A percentile compares a stretch with the other conserved stretches of the same genome.
Evolutionary conservation across 2,797 vertebrate genomes (phyloP).

Genomic region (Thaleichthys pacificus): DNA sequence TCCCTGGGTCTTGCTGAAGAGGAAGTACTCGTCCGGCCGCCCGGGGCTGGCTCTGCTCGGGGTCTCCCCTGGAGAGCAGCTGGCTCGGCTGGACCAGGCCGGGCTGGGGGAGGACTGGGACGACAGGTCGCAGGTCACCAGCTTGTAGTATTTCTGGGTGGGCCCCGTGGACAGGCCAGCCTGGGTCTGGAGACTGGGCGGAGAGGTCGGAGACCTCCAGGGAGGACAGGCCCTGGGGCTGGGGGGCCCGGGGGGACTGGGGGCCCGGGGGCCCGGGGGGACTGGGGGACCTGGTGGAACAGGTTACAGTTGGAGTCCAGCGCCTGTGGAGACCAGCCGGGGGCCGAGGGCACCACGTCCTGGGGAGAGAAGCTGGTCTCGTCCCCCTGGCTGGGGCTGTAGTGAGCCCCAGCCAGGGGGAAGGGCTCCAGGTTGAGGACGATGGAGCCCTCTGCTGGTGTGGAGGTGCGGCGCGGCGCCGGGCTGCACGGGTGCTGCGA

Average conservation of each 20-base stretch:
- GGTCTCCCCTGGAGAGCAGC: slow-evolving; percentile 81
- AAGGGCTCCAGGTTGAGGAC: slow-evolving; percentile 80
- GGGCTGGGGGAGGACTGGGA: slow-evolving; percentile 92
- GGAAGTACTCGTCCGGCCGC: slow-evolving; percentile 79
- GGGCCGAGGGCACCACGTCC: slow-evolving; percentile 58
- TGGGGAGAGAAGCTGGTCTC: slow-evolving; percentile 52
- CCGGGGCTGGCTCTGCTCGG: slow-evolving; percentile 76
- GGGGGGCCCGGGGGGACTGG: not conserved
- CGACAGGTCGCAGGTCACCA: slow-evolving; percentile 93
- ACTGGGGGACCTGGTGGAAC: slow-evolving; percentile 58
- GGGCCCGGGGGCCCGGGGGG: slow-evolving; percentile 40
- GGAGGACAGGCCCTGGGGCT: slow-evolving; percentile 54
- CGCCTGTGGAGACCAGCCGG: slow-evolving; percentile 75
- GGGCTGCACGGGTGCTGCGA: slow-evolving; percentile 78
- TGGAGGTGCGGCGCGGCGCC: slow-evolving; percentile 61
- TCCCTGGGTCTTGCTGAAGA: slow-evolving; percentile 70
- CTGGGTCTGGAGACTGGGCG: slow-evolving; percentile 87
- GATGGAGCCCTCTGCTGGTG: slow-evolving; percentile 68
- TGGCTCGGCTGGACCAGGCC: slow-evolving; percentile 84
- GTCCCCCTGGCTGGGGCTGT: slow-evolving; percentile 39
- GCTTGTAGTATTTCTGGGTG: slow-evolving; percentile 96
- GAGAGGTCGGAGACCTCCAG: slow-evolving; percentile 80
- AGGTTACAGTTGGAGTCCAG: slow-evolving; percentile 93
- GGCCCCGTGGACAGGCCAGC: slow-evolving; percentile 80
- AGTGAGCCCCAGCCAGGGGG: slow-evolving; percentile 48